Percentiles rank a stretch among this genome's conserved stretches.
phyloP scores from a whole-genome alignment of 2,888 invertebrate species.

The Agrenia bidenticulata region DNA sequence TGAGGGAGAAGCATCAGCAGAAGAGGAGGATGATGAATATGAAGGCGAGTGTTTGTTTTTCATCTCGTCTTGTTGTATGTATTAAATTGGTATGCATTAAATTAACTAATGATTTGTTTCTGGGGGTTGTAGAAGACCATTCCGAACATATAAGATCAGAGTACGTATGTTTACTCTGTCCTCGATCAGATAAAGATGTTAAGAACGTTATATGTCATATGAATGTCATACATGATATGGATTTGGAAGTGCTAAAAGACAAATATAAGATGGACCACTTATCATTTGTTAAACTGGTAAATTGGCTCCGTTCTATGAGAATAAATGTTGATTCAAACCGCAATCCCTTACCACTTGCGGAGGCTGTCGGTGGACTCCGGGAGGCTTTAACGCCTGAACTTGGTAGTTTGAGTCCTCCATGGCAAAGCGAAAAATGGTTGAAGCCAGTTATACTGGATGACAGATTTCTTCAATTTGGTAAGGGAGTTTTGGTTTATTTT shows the following conservation, averaged over 20 bases:
- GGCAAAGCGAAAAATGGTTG: background rate
- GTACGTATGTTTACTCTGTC: background rate
- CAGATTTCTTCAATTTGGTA: background rate
- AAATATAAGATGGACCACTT: background rate
- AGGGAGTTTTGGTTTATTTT: no score
- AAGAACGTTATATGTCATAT: background rate
- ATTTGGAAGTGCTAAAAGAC: background rate
- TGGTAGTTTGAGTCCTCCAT: background rate
- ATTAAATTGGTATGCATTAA: no score
- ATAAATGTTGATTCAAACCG: background rate
- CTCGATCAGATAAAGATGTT: background rate
- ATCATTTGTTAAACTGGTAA: background rate
- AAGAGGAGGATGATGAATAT: slow-evolving; percentile 13
- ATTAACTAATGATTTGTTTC: no score
- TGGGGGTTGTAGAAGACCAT: no score
- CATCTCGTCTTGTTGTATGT: no score
- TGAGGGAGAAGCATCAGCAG: background rate
- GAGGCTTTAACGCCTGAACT: no score
- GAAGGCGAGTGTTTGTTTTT: no score
- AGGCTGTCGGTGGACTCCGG: no score
- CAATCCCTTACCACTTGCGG: no score
- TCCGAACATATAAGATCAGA: no score
- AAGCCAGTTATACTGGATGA: background rate
- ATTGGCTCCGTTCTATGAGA: background rate
- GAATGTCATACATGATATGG: background rate